Base-by-base conservation (phyloP, 2,888 invertebrate genomes). In the Allacma fusca region DNA sequence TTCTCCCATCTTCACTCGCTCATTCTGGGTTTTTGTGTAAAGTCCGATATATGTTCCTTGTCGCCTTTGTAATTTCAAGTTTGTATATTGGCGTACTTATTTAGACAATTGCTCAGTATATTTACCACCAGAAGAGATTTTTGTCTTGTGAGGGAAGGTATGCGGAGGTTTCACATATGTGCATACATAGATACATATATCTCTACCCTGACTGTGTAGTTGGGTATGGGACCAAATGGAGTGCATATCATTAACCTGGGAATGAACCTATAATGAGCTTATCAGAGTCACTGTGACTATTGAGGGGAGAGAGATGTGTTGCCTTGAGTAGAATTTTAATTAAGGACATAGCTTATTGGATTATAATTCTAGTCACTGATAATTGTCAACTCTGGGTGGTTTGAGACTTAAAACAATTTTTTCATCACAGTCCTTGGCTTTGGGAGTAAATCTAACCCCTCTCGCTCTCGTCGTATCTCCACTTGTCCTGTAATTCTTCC, bases 371-470 rank as follows among this genome's bases (percentile, higher is more conserved):
- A 78, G 80, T 81, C 79, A 78, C 79, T 80, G 78, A 81, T 83
- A 81, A 83, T 83, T 83, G 83, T 83, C 83, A 81, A 83, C 83
- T 81, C 83, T 83, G 83, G 83, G 83, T 83, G 83, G 83, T 81
- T 81, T 81, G 80, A 81, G 73, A 78, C 78, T 78, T 83, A 81
- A 81, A 80, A 79, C 62, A 71, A 75, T 72, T 72, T 79, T 72
- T 75, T 70, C 43, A 44, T 40, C 34, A 65, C 34, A 70, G 57
- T 71, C 69, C 28, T 28, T 65, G 26, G 23, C 65, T 23, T 64
- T 40, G 26, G 16, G 34, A 34, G 34, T 29, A 23, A 5, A 19
- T 19, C 23, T 34, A 28, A 26, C 29, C 21, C 13, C 44, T 43
- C 28, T 71, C 26, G 24, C 28, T 28, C 24, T 59, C 29, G 21